These are phyloP conservation scores for Stichopus chloronotus DNA, from an alignment of 35 echinoderm and acorn worm species.

Conservation along the genomic window DNA sequence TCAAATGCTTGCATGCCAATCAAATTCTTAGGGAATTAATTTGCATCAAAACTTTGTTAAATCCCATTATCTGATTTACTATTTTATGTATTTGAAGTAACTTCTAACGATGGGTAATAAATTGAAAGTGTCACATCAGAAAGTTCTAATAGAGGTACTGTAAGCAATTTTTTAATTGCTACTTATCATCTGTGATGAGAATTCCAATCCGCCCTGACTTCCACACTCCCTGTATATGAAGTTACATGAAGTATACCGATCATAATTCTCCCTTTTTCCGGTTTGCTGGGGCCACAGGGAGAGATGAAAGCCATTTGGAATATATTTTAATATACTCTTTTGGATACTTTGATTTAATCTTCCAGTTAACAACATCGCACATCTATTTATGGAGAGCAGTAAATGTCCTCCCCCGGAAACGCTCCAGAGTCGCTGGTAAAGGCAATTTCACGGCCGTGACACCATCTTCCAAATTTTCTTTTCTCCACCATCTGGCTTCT, in stretches of 20 bases:
- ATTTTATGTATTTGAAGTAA: no score
- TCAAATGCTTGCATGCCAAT: no score
- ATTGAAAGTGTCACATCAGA: no score
- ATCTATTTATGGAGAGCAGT: conserved; percentile 38
- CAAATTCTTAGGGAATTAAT: no score
- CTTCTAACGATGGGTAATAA: no score
- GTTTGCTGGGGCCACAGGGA: not conserved
- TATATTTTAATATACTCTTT: not conserved
- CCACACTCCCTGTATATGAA: no score
- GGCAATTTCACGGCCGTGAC: conserved; percentile 29
- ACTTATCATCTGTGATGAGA: no score
- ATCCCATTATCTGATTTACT: no score
- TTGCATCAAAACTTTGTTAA: no score
- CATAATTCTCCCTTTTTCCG: not conserved
- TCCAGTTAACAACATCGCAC: not conserved
- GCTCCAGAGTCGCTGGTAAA: conserved; percentile 20
- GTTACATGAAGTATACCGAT: not conserved
- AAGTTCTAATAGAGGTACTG: no score
- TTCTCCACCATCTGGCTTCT: not conserved
- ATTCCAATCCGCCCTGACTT: no score
- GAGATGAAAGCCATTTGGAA: not conserved
- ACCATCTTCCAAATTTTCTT: not conserved
- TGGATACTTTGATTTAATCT: not conserved
- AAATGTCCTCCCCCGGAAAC: not conserved
- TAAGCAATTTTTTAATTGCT: no score